Percentiles rank a stretch among this genome's conserved stretches.
These are phyloP conservation scores for Onychorhynchus coronatus DNA, from an alignment of 2,113 vertebrate species.

Conservation along the genomic window DNA sequence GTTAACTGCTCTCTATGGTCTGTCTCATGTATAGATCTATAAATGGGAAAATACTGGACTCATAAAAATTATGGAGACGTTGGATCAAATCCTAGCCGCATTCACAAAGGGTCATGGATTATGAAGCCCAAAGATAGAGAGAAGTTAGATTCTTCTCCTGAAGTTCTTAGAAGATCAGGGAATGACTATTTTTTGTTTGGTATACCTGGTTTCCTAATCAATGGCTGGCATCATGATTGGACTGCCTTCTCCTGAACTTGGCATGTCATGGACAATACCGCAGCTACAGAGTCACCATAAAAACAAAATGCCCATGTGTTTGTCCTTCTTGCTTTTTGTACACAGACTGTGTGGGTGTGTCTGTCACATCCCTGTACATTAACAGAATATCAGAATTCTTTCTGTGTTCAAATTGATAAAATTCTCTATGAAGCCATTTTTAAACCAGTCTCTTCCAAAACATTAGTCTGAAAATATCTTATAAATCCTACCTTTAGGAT, in stretches of 20 bases:
- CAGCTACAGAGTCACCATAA: background rate
- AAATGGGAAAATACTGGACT: background rate
- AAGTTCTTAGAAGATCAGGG: background rate
- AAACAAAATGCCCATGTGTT: background rate
- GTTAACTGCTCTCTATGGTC: background rate
- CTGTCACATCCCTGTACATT: background rate
- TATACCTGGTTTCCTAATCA: background rate
- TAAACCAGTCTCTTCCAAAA: background rate
- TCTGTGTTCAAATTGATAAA: background rate
- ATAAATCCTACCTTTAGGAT: background rate
- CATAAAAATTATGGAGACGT: background rate
- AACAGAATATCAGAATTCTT: background rate
- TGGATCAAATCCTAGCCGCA: background rate
- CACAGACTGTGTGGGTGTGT: background rate
- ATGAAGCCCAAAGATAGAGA: background rate
- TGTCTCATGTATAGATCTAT: background rate
- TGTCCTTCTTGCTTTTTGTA: background rate
- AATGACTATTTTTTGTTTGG: background rate
- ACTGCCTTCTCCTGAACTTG: background rate
- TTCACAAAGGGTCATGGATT: background rate
- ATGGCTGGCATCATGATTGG: background rate
- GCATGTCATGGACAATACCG: background rate
- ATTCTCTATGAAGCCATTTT: background rate
- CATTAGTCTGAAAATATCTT: background rate
- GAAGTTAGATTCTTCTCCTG: background rate